Conservation (phyloP, 1,140 invertebrate genomes). For the Brachystomella parvula region DNA sequence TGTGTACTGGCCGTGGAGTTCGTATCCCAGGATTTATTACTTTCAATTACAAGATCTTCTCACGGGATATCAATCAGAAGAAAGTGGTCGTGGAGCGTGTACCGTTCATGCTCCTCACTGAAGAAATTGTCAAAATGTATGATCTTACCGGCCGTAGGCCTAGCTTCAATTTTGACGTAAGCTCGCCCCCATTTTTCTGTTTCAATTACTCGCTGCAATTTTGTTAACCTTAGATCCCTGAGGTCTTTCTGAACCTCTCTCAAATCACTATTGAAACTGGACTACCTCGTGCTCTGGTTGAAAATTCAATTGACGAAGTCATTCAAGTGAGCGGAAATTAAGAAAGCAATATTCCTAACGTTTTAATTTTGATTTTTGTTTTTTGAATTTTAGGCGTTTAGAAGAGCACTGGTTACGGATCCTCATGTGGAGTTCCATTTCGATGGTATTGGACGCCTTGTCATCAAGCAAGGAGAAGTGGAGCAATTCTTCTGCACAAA, state of each 20-base stretch:
- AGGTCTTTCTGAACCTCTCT: conserved; percentile 17
- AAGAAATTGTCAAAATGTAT: conserved; percentile 25
- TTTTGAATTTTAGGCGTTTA: conserved; percentile 9
- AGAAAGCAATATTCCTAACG: not conserved
- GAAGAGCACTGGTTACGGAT: conserved; percentile 14
- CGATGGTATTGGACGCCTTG: conserved; percentile 13
- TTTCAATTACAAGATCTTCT: conserved; percentile 25
- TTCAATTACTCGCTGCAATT: not conserved
- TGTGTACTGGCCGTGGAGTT: conserved; percentile 21
- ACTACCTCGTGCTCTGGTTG: conserved; percentile 20
- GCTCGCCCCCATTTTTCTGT: not conserved
- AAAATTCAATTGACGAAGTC: conserved; percentile 32
- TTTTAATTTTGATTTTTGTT: not conserved
- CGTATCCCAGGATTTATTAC: conserved; percentile 21
- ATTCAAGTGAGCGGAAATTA: conserved; percentile 20
- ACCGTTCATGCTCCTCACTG: conserved; percentile 24
- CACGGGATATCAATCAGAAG: conserved; percentile 18
- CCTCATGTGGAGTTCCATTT: conserved; percentile 12
- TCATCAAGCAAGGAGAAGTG: conserved; percentile 20
- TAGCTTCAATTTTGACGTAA: conserved; percentile 30
- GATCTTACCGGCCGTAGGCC: conserved; percentile 27
- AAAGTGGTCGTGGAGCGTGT: conserved; percentile 24
- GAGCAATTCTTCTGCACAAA: conserved; percentile 15
- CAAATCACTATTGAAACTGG: conserved; percentile 12
- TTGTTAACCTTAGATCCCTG: conserved; percentile 19